Conservation (phyloP, 2,888 invertebrate species). For the Cloeon dipterum region DNA sequence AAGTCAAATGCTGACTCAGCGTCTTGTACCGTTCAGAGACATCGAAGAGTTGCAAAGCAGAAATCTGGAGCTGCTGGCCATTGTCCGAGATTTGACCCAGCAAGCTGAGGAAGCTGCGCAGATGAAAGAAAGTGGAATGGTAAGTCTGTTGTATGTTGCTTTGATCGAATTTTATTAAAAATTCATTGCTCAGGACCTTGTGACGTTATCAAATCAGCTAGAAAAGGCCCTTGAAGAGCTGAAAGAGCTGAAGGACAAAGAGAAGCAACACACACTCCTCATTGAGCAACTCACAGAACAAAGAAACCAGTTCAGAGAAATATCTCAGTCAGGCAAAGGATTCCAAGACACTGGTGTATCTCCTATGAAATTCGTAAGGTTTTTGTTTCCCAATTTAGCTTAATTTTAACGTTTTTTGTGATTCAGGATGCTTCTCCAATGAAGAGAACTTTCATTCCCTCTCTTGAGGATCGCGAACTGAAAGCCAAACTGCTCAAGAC, state of each 20-base stretch:
- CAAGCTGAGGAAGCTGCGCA: constrained; percentile 63
- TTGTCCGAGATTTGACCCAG: constrained; percentile 64
- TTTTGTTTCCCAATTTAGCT: background rate
- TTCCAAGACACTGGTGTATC: background rate
- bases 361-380: background rate
- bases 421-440: background rate
- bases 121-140: constrained; percentile 22
- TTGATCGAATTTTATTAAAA: background rate
- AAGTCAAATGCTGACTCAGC: constrained; percentile 44
- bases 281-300: background rate
- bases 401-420: too few species aligned
- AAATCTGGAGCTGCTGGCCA: constrained; percentile 62
- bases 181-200: background rate
- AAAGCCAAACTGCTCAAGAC: constrained; percentile 4
- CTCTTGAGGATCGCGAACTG: background rate
- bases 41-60: constrained; percentile 74
- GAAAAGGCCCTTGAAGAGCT: background rate
- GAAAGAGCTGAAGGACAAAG: background rate
- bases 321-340: background rate
- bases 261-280: background rate
- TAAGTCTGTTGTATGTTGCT: background rate
- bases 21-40: constrained; percentile 70
- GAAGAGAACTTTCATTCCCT: background rate
- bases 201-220: background rate
- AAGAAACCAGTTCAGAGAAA: background rate